Conservation (phyloP, 2,113 vertebrate genomes). For the Sisor rabdophorus region DNA sequence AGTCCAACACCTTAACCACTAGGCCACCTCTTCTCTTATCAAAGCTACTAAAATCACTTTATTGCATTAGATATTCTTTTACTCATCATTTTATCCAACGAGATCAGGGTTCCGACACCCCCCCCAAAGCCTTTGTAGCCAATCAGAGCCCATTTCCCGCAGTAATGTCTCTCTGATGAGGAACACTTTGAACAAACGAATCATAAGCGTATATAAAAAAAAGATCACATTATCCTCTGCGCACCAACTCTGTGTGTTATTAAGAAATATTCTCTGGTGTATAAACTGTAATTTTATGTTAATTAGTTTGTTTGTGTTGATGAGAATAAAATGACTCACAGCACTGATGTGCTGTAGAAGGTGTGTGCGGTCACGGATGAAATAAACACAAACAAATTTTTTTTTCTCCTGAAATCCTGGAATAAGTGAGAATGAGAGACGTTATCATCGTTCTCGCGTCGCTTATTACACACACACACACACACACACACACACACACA, state of each 20-base stretch:
- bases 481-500: no score
- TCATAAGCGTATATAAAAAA: neutral
- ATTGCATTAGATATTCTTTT: no score
- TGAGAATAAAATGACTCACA: neutral
- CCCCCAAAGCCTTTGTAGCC: neutral
- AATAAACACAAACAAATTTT: neutral
- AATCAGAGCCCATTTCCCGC: neutral
- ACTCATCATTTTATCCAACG: neutral
- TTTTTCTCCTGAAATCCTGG: neutral
- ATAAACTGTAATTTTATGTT: neutral
- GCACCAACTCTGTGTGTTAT: neutral
- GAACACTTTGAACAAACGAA: constrained; percentile 32
- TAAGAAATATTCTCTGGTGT: neutral
- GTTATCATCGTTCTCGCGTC: no score
- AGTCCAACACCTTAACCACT: no score
- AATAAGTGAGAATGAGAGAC: neutral
- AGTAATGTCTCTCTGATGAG: neutral
- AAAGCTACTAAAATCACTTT: no score
- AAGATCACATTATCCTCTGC: neutral
- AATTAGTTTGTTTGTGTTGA: constrained; percentile 2
- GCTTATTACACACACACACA: no score
- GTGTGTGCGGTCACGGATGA: neutral
- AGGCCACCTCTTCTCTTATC: no score
- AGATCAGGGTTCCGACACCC: neutral
- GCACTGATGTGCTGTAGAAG: neutral